Percentiles rank a stretch among this genome's conserved stretches.
These are phyloP conservation scores for Ostrea edulis DNA, from an alignment of 1,140 invertebrate species.

Conservation along the genomic window DNA sequence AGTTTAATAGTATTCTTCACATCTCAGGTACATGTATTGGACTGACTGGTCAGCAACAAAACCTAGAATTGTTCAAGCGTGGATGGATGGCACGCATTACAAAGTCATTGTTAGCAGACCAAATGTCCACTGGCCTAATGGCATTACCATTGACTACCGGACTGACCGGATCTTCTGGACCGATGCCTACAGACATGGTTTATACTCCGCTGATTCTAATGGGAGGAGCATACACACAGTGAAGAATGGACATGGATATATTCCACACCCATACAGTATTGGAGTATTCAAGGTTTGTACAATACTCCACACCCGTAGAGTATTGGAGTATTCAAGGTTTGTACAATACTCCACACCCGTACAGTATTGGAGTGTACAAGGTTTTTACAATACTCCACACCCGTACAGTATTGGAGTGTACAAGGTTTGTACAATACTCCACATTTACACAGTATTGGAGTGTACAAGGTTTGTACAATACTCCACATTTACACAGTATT, in stretches of 20 bases:
- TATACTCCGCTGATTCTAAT: slow-evolving; percentile 62
- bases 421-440: too few species aligned
- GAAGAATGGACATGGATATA: slow-evolving; percentile 43
- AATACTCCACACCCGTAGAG: too few species aligned
- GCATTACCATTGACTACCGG: slow-evolving; percentile 70
- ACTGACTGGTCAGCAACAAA: slow-evolving; percentile 93
- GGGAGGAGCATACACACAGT: slow-evolving; percentile 52
- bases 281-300: slow-evolving; percentile 86
- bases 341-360: too few species aligned
- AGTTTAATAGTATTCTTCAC: too few species aligned
- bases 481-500: too few species aligned
- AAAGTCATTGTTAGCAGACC: slow-evolving; percentile 58
- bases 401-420: too few species aligned
- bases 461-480: too few species aligned
- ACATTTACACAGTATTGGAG: too few species aligned
- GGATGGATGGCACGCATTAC: slow-evolving; percentile 88
- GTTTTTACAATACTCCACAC: too few species aligned
- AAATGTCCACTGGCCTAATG: slow-evolving; percentile 68
- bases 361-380: too few species aligned
- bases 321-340: neutral
- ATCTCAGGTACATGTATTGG: slow-evolving; percentile 83
- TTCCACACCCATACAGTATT: slow-evolving; percentile 89
- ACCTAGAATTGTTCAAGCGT: slow-evolving; percentile 94
- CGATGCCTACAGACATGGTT: slow-evolving; percentile 59
- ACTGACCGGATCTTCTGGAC: slow-evolving; percentile 68